These are phyloP conservation scores for Tautogolabrus adspersus DNA, from an alignment of 2,113 vertebrate species.

Conservation along the genomic window DNA sequence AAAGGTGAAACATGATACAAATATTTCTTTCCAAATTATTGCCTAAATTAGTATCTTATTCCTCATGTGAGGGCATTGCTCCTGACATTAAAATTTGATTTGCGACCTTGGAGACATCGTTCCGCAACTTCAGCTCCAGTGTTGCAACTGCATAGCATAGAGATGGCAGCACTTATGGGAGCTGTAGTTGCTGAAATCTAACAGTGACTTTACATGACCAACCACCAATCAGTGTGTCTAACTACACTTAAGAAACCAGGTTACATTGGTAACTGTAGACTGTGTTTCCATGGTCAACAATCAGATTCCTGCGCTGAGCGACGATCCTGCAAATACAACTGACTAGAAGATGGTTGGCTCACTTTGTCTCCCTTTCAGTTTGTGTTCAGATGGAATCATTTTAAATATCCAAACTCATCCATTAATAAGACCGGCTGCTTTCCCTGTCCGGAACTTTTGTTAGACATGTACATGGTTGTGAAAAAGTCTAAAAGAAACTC, in stretches of 20 bases:
- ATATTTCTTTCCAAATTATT: slow-evolving; percentile 5
- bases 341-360: too few species aligned
- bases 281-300: too few species aligned
- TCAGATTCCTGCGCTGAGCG: too few species aligned
- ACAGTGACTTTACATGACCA: too few species aligned
- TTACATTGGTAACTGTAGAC: too few species aligned
- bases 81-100: not conserved
- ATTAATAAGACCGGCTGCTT: not conserved
- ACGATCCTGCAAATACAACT: too few species aligned
- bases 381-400: not conserved
- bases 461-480: too few species aligned
- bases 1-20: not conserved
- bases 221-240: not conserved
- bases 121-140: not conserved
- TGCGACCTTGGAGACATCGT: too few species aligned
- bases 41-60: not conserved
- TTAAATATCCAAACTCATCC: not conserved
- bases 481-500: not conserved
- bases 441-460: not conserved
- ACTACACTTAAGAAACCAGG: too few species aligned
- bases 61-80: not conserved
- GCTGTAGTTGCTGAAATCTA: not conserved
- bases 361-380: not conserved
- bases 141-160: not conserved
- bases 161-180: not conserved